phyloP scores from a whole-genome alignment of 1,140 invertebrate species.

The Drosophila parabipectinata region DNA sequence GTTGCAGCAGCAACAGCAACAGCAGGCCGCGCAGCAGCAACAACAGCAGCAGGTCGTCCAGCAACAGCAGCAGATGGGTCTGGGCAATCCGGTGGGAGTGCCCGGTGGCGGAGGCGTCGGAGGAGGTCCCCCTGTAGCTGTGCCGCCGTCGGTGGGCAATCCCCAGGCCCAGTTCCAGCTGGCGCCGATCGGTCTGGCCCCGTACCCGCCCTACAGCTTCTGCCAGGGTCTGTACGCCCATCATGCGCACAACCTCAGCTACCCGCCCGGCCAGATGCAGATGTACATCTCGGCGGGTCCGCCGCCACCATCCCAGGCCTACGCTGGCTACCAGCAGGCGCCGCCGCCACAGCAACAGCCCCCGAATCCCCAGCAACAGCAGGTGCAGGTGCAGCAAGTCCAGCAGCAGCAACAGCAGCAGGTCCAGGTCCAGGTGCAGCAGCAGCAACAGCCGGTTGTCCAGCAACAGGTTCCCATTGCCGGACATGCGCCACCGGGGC shows the following conservation, averaged over 20 bases:
- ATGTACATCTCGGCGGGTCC: conserved; percentile 84
- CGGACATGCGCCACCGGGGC: conserved; percentile 43
- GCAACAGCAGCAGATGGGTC: conserved; percentile 73
- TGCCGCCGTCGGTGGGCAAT: conserved; percentile 82
- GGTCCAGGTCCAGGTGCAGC: conserved; percentile 51
- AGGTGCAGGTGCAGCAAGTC: conserved; percentile 56
- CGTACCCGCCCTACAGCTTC: conserved; percentile 79
- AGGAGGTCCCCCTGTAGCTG: conserved; percentile 38
- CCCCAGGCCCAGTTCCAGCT: conserved; percentile 85
- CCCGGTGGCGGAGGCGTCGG: conserved; percentile 23
- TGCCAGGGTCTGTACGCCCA: conserved; percentile 78
- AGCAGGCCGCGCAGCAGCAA: conserved; percentile 49
- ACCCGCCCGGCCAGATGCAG: conserved; percentile 84
- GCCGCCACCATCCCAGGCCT: conserved; percentile 84
- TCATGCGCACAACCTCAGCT: conserved; percentile 77
- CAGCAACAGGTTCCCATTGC: conserved; percentile 55
- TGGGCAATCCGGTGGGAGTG: conserved; percentile 19
- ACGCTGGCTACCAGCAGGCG: conserved; percentile 75
- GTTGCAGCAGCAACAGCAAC: conserved; percentile 84
- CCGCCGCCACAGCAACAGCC: conserved; percentile 51
- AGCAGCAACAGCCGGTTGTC: conserved; percentile 53
- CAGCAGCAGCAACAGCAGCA: conserved; percentile 52
- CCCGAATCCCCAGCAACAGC: conserved; percentile 57
- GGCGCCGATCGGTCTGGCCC: conserved; percentile 74
- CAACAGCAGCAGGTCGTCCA: conserved; percentile 44